Evolutionary conservation across 2,888 invertebrate genomes (phyloP).

Genomic region (Liodrosophila aerea): DNA sequence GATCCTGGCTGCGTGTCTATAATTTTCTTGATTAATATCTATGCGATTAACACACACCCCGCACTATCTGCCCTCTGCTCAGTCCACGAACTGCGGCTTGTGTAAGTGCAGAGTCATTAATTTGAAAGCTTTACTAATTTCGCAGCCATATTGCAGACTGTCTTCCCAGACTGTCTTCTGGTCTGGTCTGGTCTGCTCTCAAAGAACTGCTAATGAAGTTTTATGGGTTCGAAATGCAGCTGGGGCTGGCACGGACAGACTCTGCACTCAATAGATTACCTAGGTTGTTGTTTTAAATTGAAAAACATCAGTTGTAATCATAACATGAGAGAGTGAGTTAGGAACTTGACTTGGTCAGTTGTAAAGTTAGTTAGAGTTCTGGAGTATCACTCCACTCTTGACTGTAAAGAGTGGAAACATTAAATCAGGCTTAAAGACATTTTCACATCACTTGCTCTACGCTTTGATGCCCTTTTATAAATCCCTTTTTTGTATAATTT

Average conservation of each 20-base stretch:
- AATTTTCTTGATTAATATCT: slow-evolving; percentile 76
- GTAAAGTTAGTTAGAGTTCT: neutral
- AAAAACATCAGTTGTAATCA: slow-evolving; percentile 48
- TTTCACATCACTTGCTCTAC: neutral
- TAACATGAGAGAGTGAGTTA: slow-evolving; percentile 11
- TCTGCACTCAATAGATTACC: slow-evolving; percentile 18
- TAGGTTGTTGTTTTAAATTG: slow-evolving; percentile 49
- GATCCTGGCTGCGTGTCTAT: slow-evolving; percentile 47
- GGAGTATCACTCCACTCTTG: no score
- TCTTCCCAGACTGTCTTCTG: no score
- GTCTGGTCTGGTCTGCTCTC: slow-evolving; percentile 1
- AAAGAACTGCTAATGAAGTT: slow-evolving; percentile 66
- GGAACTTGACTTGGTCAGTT: no score
- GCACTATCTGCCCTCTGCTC: neutral
- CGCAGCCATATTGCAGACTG: slow-evolving; percentile 29
- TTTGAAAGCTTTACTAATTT: slow-evolving; percentile 72
- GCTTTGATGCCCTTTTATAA: no score
- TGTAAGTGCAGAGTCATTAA: slow-evolving; percentile 57
- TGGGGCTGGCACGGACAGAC: slow-evolving; percentile 18
- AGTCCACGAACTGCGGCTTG: neutral
- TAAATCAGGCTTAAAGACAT: no score
- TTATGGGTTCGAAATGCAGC: slow-evolving; percentile 65
- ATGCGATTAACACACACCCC: slow-evolving; percentile 63
- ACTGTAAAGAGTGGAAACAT: no score
- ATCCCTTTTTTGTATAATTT: neutral